These are phyloP conservation scores for Hemaris fuciformis DNA, from an alignment of 2,888 invertebrate species.

Conservation along the genomic window DNA sequence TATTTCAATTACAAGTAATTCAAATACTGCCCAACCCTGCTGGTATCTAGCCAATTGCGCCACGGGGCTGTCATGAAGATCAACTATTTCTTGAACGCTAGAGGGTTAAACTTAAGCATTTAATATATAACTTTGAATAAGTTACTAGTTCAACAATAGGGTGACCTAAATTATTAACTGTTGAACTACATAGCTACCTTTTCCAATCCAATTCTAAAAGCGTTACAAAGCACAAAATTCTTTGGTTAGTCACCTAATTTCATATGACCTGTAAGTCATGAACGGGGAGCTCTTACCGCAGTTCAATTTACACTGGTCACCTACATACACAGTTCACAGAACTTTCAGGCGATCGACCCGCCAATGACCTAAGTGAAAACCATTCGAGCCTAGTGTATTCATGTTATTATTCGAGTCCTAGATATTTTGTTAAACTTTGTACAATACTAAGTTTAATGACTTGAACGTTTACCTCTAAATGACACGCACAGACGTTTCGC, in stretches of 20 bases:
- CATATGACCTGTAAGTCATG: neutral
- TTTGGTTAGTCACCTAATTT: neutral
- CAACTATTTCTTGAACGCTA: too few relatives aligned
- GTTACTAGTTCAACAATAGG: too few relatives aligned
- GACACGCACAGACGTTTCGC: too few relatives aligned
- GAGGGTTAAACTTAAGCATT: too few relatives aligned
- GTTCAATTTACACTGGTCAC: neutral
- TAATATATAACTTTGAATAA: too few relatives aligned
- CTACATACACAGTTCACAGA: neutral
- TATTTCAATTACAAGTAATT: too few relatives aligned
- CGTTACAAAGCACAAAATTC: neutral
- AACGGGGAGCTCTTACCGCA: neutral
- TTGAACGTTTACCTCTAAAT: neutral
- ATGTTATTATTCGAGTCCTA: neutral
- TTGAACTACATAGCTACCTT: neutral
- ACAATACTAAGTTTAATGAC: neutral
- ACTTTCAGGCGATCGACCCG: conserved; percentile 1
- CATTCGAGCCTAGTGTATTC: neutral
- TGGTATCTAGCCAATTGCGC: too few relatives aligned
- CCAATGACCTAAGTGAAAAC: neutral
- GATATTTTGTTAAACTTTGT: neutral
- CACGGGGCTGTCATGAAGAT: too few relatives aligned
- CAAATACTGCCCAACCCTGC: too few relatives aligned
- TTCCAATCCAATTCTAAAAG: neutral
- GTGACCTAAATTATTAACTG: too few relatives aligned